phyloP scores from a whole-genome alignment of 2,113 vertebrate genomes.

The Delphinus delphis region DNA sequence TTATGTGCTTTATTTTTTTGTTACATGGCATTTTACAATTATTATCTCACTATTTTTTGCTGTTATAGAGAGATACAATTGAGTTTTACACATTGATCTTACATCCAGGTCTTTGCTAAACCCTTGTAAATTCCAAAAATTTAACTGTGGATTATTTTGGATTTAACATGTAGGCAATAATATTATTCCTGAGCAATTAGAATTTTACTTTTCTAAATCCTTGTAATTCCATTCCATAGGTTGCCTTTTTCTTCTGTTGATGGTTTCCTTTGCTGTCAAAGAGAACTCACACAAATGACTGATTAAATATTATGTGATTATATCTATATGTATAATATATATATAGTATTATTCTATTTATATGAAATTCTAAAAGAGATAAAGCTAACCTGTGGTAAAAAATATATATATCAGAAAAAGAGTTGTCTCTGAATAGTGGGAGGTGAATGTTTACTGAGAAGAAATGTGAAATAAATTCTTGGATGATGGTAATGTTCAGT shows the following conservation, averaged over 20 bases:
- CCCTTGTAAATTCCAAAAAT: neutral
- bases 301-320: neutral
- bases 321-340: neutral
- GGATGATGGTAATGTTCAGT: neutral
- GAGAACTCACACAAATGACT: neutral
- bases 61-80: neutral
- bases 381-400: neutral
- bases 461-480: neutral
- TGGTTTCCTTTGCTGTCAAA: neutral
- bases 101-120: neutral
- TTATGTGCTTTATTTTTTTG: neutral
- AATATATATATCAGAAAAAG: neutral
- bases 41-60: neutral
- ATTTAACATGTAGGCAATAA: neutral
- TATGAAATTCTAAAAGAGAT: neutral
- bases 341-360: neutral
- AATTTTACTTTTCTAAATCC: neutral
- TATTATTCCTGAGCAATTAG: neutral
- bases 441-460: neutral
- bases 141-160: neutral
- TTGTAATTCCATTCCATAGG: neutral
- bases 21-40: neutral
- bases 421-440: neutral
- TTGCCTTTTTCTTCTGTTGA: neutral
- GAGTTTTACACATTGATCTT: neutral